These are phyloP conservation scores for Cassiopea andromeda DNA, from an alignment of 30 jellyfish, hydroid and myxozoan species.

Conservation along the genomic window DNA sequence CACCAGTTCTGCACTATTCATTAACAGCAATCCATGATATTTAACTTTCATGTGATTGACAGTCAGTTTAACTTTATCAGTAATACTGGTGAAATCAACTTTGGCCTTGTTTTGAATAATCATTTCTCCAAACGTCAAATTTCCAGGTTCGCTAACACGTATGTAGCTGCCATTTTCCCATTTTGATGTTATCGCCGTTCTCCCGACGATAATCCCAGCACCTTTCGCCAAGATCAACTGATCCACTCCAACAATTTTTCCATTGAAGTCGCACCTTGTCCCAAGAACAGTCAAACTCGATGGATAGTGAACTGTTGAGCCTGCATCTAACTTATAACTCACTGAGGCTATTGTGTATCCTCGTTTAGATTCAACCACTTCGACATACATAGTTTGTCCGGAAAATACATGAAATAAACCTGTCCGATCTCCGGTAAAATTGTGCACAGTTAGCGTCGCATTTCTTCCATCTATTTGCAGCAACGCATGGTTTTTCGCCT, in stretches of 20 bases:
- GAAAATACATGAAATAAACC: constrained; percentile 41
- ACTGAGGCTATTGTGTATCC: constrained; percentile 74
- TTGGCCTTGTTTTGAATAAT: constrained; percentile 43
- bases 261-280: constrained; percentile 55
- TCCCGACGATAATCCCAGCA: constrained; percentile 50
- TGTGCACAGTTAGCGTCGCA: constrained; percentile 59
- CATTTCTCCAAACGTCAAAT: constrained; percentile 41
- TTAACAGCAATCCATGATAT: constrained; percentile 36
- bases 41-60: constrained; percentile 57
- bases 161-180: constrained; percentile 51
- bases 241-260: constrained; percentile 50
- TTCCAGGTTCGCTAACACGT: constrained; percentile 51
- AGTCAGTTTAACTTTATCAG: constrained; percentile 11
- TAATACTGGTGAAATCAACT: constrained; percentile 37
- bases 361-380: constrained; percentile 49
- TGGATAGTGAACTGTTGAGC: constrained; percentile 54
- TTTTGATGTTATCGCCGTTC: constrained; percentile 51
- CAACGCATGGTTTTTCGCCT: constrained; percentile 53
- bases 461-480: constrained; percentile 44
- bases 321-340: constrained; percentile 60
- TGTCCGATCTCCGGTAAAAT: constrained; percentile 68
- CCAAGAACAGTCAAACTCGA: constrained; percentile 67
- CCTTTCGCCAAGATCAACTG: constrained; percentile 59
- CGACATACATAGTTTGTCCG: constrained; percentile 60
- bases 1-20: constrained; percentile 15